Conservation (phyloP, 2,888 invertebrate species). For the Minunthozetes semirufus region DNA sequence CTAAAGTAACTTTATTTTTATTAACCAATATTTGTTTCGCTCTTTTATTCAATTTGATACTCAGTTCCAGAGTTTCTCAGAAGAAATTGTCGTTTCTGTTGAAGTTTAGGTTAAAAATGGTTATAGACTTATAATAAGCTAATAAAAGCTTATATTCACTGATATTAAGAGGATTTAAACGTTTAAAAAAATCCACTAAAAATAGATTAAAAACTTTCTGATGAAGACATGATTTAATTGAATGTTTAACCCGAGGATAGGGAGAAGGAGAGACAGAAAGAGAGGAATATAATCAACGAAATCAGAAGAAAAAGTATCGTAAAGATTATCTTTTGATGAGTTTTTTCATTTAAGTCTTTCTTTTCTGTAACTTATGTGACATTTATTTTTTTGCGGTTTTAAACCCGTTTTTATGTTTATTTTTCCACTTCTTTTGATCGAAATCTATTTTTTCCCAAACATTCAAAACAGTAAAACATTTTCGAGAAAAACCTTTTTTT, state of each 20-base stretch:
- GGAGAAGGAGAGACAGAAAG: background rate
- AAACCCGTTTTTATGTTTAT: conserved; percentile 24
- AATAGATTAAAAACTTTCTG: background rate
- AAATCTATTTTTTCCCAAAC: conserved; percentile 25
- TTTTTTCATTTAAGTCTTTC: background rate
- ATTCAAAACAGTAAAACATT: background rate
- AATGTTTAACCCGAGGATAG: background rate
- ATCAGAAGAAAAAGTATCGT: background rate
- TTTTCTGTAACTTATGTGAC: conserved; percentile 24
- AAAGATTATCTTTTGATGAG: conserved; percentile 25
- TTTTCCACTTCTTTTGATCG: conserved; percentile 1
- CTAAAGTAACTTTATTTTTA: background rate
- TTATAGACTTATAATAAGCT: conserved; percentile 12
- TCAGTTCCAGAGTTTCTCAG: background rate
- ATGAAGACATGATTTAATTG: conserved; percentile 20
- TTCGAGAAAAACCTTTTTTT: background rate
- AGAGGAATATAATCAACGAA: background rate
- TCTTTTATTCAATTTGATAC: background rate
- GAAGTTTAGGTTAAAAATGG: background rate
- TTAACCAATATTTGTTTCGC: background rate
- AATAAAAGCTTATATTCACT: conserved; percentile 4
- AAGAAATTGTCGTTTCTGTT: background rate
- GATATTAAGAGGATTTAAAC: background rate
- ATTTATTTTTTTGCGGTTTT: conserved; percentile 10
- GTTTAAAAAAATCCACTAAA: no score